Conservation (phyloP, 2,888 invertebrate genomes). For the Eulithis prunata region DNA sequence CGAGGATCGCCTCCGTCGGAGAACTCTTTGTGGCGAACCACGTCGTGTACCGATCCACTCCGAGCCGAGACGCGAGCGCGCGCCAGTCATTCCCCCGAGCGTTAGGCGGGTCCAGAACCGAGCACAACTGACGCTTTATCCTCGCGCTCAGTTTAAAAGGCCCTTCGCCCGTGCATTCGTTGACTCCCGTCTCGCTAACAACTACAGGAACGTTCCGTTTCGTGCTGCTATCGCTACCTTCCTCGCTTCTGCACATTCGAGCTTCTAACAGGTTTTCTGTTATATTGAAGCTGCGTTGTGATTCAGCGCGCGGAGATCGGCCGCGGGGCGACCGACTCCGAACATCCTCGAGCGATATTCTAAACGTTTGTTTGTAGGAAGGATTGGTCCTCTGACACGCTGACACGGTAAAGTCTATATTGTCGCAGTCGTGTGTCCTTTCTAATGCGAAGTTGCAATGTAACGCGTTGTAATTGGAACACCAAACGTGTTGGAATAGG, state of each 20-base stretch:
- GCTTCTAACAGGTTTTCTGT: slow-evolving; percentile 78
- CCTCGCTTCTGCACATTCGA: slow-evolving; percentile 78
- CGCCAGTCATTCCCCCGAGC: slow-evolving; percentile 98
- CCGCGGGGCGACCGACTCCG: slow-evolving; percentile 77
- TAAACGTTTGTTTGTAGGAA: slow-evolving; percentile 79
- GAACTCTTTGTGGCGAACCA: slow-evolving; percentile 98
- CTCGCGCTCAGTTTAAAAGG: slow-evolving; percentile 85
- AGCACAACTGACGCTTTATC: slow-evolving; percentile 81
- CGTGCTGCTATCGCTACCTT: slow-evolving; percentile 72
- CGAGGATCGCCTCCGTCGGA: slow-evolving; percentile 97
- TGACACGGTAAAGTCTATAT: slow-evolving; percentile 75
- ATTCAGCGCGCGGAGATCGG: slow-evolving; percentile 76
- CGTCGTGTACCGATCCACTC: slow-evolving; percentile 97
- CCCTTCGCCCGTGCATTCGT: slow-evolving; percentile 85
- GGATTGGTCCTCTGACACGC: slow-evolving; percentile 80
- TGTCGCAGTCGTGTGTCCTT: slow-evolving; percentile 84
- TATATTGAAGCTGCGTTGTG: slow-evolving; percentile 78
- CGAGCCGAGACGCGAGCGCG: slow-evolving; percentile 95
- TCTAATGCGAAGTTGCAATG: slow-evolving; percentile 96
- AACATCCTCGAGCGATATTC: slow-evolving; percentile 77
- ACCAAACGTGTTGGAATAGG: slow-evolving; percentile 96
- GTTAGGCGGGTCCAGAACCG: slow-evolving; percentile 95
- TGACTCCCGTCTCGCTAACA: slow-evolving; percentile 85
- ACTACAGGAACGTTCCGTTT: slow-evolving; percentile 80
- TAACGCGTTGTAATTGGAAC: slow-evolving; percentile 92